Conservation (phyloP, 2,797 vertebrate species). For the Emys orbicularis region DNA sequence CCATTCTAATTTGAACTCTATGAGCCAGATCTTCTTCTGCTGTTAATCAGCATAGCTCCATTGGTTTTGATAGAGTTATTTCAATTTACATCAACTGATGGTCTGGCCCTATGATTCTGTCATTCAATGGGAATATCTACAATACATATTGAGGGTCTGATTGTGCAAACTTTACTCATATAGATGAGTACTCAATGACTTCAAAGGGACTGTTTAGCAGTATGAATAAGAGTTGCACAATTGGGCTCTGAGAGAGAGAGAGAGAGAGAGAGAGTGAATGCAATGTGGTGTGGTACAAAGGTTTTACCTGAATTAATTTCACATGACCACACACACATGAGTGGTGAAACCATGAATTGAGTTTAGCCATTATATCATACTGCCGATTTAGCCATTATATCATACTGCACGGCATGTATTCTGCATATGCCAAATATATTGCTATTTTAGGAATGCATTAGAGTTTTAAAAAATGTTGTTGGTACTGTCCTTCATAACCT, state of each 20-base stretch:
- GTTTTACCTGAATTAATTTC: background rate
- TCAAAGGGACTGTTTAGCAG: background rate
- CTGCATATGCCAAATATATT: background rate
- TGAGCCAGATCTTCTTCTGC: background rate
- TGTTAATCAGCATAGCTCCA: background rate
- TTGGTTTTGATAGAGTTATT: constrained; percentile 15
- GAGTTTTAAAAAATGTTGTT: background rate
- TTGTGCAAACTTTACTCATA: background rate
- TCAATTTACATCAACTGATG: background rate
- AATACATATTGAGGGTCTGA: background rate
- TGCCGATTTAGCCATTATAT: background rate
- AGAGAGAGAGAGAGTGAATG: background rate
- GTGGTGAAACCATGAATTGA: background rate
- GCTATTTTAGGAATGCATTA: background rate
- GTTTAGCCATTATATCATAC: background rate
- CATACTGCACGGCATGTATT: background rate
- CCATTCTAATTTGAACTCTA: constrained; percentile 31
- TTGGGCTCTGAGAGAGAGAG: background rate
- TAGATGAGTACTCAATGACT: background rate
- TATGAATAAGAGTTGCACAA: background rate
- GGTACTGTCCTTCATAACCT: background rate
- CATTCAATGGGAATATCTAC: background rate
- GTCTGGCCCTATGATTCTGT: background rate
- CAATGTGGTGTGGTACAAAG: background rate
- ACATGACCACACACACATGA: background rate